Percentiles rank a stretch among this genome's conserved stretches.
phyloP scores from a whole-genome alignment of 1,140 invertebrate species.

The Ceratina calcarata region DNA sequence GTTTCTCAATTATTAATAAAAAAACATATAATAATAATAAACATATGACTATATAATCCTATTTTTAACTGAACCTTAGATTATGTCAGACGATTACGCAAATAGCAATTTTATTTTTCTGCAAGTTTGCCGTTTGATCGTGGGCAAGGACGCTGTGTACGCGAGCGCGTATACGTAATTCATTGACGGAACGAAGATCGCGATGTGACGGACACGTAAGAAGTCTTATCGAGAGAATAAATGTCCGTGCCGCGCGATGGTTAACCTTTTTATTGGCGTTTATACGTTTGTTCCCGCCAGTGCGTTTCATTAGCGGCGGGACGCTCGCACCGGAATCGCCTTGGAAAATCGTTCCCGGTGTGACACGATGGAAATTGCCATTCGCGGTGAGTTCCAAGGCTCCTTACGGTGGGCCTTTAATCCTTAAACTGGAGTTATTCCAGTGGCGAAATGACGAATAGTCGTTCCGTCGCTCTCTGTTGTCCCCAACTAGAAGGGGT shows the following conservation, averaged over 20 bases:
- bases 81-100: constrained; percentile 2
- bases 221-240: constrained; percentile 15
- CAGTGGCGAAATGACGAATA: too few species aligned
- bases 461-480: too few species aligned
- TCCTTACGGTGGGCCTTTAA: not conserved
- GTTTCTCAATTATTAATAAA: too few species aligned
- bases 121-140: constrained; percentile 31
- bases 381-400: not conserved
- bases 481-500: too few species aligned
- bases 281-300: constrained; percentile 13
- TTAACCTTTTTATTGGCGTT: constrained; percentile 42
- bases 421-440: too few species aligned
- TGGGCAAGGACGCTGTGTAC: constrained; percentile 7
- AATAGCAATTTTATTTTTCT: not conserved
- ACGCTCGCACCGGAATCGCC: not conserved
- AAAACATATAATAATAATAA: too few species aligned
- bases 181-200: constrained; percentile 6
- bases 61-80: not conserved
- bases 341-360: not conserved
- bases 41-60: too few species aligned
- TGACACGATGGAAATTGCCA: too few species aligned
- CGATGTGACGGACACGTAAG: constrained; percentile 7
- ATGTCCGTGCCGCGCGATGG: constrained; percentile 15
- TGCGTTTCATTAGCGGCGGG: constrained; percentile 6
- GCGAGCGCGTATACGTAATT: not conserved